Base-by-base conservation (phyloP, 1,140 invertebrate genomes). In the Grapholita molesta region DNA sequence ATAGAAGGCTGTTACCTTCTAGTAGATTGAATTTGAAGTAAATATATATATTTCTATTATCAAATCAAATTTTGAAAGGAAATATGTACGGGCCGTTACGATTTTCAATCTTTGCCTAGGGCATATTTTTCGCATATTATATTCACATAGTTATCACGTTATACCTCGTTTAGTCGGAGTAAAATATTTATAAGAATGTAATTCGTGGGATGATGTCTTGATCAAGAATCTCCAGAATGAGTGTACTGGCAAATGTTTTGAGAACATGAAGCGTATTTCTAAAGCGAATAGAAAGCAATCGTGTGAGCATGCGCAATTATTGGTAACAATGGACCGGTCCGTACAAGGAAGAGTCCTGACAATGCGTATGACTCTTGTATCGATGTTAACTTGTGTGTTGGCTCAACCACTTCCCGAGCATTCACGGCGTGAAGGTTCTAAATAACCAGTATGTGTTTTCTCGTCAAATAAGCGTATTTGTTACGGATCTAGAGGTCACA, bases 221-320 rank as follows among this genome's bases (percentile, higher is more conserved):
- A 7, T 32, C 8, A 33, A 33, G 35, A 38, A 38, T 38, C 4
- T 38, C n/a, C 15, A 38, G 35, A 38, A 38, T 38, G 12, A 12
- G 35, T 38, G n/a, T 38, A 48, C 18, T 21, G 7, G 5, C 18
- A 48, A 52, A 71, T 68, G 42, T 35, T 53, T 68, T 53, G 70
- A 52, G 55, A 67, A 67, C 55, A 33, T 68, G 55, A 42, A 23
- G 35, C 67, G 28, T 71, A 67, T 68, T 68, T 67, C 32, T 33
- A 68, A 53, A 42, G 57, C 42, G 52, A 52, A 30, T 55, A 73
- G 71, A 73, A 73, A 73, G 68, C 71, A 11, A 42, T 72, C 71
- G 64, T 73, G 68, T 61, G 68, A 70, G 55, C 55, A 38, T 21
- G 25, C 38, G 53, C 66, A 69, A 73, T 73, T 69, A 73, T 73